These are phyloP conservation scores for Brachylomia viminalis DNA, from an alignment of 2,888 invertebrate species.

Conservation along the genomic window DNA sequence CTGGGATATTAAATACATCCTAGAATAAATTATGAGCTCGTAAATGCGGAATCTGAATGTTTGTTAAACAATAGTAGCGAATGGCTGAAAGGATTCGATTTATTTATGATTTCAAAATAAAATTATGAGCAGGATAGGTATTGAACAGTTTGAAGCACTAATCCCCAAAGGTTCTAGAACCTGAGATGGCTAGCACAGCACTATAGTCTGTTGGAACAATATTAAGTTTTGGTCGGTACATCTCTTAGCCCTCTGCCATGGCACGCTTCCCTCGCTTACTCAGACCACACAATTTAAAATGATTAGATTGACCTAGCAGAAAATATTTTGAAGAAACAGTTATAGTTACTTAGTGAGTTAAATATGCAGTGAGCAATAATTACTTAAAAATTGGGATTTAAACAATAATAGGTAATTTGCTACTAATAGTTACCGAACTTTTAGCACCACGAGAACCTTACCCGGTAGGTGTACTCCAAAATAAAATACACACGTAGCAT, in stretches of 20 bases:
- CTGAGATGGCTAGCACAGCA: not conserved
- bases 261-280: not conserved
- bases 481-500: not conserved
- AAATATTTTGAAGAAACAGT: not conserved
- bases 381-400: not conserved
- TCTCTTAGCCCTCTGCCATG: not conserved
- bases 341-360: not conserved
- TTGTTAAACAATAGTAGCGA: conserved; percentile 27
- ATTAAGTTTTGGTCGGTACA: not conserved
- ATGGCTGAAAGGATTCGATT: conserved; percentile 8
- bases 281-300: not conserved
- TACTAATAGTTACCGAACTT: not conserved
- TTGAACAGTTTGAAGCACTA: not conserved
- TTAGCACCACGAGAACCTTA: not conserved
- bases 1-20: conserved; percentile 31
- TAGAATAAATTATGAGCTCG: conserved; percentile 24
- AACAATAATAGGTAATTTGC: not conserved
- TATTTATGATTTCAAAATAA: conserved; percentile 15
- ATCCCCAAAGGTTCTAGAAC: not conserved
- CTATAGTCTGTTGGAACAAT: not conserved
- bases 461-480: not conserved
- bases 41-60: conserved; percentile 25
- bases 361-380: not conserved
- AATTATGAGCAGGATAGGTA: not conserved
- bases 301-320: too few species aligned